A percentile compares a stretch with the other conserved stretches of the same genome.
Evolutionary conservation across 2,113 vertebrate genomes (phyloP).

Genomic region (Poeciliopsis retropinna): DNA sequence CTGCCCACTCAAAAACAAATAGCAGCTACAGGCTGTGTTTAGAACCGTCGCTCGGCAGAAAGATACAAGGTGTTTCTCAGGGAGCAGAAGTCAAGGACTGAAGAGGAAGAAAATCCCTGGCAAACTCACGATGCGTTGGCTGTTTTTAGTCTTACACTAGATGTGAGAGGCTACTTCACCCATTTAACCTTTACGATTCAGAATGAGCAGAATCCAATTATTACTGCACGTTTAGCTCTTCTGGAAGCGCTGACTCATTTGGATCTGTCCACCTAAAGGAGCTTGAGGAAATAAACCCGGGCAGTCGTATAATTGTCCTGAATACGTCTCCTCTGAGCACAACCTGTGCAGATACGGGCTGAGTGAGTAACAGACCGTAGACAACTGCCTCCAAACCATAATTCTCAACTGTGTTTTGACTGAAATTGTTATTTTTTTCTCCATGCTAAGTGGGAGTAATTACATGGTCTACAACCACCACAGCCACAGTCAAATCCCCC

Average conservation of each 20-base stretch:
- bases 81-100: slow-evolving; percentile 11
- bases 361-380: slow-evolving; percentile 14
- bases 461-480: slow-evolving; percentile 73
- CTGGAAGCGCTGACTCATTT: slow-evolving; percentile 54
- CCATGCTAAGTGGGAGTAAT: slow-evolving; percentile 76
- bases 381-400: slow-evolving; percentile 55
- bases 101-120: neutral
- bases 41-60: slow-evolving; percentile 41
- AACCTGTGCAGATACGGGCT: slow-evolving; percentile 55
- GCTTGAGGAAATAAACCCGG: slow-evolving; percentile 27
- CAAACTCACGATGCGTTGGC: neutral
- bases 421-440: slow-evolving; percentile 69
- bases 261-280: slow-evolving; percentile 5
- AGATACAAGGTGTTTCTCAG: slow-evolving; percentile 49
- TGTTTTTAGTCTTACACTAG: slow-evolving; percentile 15
- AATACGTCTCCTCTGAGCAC: slow-evolving; percentile 36
- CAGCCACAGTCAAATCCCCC: slow-evolving; percentile 64
- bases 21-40: slow-evolving; percentile 51
- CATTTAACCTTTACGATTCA: slow-evolving; percentile 22
- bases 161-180: slow-evolving; percentile 29
- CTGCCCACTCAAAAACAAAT: slow-evolving; percentile 70
- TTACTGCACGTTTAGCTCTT: neutral
- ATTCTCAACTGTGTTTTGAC: slow-evolving; percentile 67
- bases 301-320: slow-evolving; percentile 42
- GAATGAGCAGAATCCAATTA: slow-evolving; percentile 10